Base-by-base conservation (phyloP, 2,888 invertebrate species). In the Melieria crassipennis region DNA sequence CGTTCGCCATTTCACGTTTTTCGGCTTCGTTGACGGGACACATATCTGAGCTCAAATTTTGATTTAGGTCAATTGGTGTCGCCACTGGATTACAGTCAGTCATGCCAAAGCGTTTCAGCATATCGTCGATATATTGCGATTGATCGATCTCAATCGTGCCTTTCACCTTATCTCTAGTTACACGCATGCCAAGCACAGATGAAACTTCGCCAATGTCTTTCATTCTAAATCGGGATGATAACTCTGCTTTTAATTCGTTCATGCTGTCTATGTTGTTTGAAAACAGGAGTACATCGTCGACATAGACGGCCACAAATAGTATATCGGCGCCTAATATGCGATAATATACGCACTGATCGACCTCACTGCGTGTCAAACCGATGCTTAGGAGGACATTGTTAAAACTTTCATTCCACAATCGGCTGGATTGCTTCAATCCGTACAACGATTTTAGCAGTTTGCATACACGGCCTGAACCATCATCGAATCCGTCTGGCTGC, bases 351-450 rank as follows among this genome's bases (percentile, higher is more conserved):
- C 68, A 71, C 16, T 71, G 64, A 63, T 71, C 64, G 16, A 62
- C 45, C 16, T 13, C 56, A 46, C 55, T 47, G 42, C 65, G 30
- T 43, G 30, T 55, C 11, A 68, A 52, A 30, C 55, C 61, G 10
- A 69, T 45, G 3, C 46, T 50, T 16, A 61, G 10, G 10, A 55
- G 10, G 11, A 69, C 61, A 11, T 47, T 55, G 13, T 67, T 67
- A 16, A 67, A 55, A n/a, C 46, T 67, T 45, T 68, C 61, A 43
- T 68, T 68, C 68, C 68, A 68, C 46, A 55, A 45, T 48, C 77
- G 62, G 5, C 75, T 74, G 7, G 76, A 71, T 70, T 79, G 78
- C 52, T 79, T 79, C 4, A 79, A 16, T 16, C 60, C 60, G 30
- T 79, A 78, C 3, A 78, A 52, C 47, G 75, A 74, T 50, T 73